These are phyloP conservation scores for Agrotis ipsilon DNA, from an alignment of 2,888 invertebrate species.

Conservation along the genomic window DNA sequence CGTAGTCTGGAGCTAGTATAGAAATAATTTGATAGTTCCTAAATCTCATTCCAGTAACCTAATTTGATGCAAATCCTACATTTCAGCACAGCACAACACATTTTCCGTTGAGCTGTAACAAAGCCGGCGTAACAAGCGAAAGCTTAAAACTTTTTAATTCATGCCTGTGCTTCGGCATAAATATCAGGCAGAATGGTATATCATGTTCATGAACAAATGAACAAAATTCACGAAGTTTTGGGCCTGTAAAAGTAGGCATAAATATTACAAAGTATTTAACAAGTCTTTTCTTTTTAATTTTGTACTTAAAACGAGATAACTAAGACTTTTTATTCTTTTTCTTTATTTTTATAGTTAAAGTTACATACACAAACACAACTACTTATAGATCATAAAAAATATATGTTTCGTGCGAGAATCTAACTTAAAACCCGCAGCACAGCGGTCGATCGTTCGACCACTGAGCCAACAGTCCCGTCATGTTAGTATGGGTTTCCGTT, in stretches of 20 bases:
- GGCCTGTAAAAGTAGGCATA: not conserved
- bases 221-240: not conserved
- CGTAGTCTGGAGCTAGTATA: not conserved
- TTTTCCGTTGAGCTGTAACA: conserved; percentile 25
- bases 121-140: conserved; percentile 40
- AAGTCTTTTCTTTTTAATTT: not conserved
- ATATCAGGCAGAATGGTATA: conserved; percentile 10
- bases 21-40: not conserved
- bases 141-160: conserved; percentile 40
- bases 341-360: too few species aligned
- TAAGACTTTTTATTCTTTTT: too few species aligned
- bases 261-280: not conserved
- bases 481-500: too few species aligned
- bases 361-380: too few species aligned
- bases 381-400: too few species aligned
- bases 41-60: not conserved
- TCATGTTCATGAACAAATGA: not conserved
- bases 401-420: too few species aligned
- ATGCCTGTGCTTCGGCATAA: conserved; percentile 20
- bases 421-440: too few species aligned
- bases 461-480: too few species aligned
- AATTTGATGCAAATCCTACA: not conserved
- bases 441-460: too few species aligned
- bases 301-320: too few species aligned
- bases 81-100: not conserved